Evolutionary conservation across 2,888 invertebrate genomes (phyloP).

Genomic region (Teinopalpus imperialis): DNA sequence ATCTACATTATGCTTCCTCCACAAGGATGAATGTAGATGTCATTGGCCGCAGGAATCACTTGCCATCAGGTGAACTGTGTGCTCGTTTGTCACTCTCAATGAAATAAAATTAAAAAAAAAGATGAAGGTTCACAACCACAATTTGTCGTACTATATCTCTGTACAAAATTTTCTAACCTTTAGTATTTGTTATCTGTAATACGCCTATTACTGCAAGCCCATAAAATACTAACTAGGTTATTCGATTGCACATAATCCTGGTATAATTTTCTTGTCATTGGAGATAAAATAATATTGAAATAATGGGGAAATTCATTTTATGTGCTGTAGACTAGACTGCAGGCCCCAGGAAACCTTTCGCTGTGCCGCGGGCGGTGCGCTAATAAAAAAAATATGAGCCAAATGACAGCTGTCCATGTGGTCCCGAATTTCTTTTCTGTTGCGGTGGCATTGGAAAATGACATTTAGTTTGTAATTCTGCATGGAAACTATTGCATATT

Average conservation of each 20-base stretch:
- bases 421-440: slow-evolving; percentile 36
- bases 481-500: slow-evolving; percentile 35
- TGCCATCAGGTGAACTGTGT: no score
- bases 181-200: slow-evolving; percentile 5
- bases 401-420: slow-evolving; percentile 55
- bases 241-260: slow-evolving; percentile 18
- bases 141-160: no score
- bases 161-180: neutral
- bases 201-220: slow-evolving; percentile 13
- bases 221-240: slow-evolving; percentile 16
- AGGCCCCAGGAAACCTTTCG: slow-evolving; percentile 9
- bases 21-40: no score
- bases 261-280: slow-evolving; percentile 26
- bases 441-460: slow-evolving; percentile 40
- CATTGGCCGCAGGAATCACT: no score
- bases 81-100: no score
- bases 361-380: slow-evolving; percentile 15
- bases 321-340: slow-evolving; percentile 4
- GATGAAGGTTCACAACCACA: no score
- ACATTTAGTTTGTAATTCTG: slow-evolving; percentile 28
- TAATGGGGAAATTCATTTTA: slow-evolving; percentile 19
- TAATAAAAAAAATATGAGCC: slow-evolving; percentile 21
- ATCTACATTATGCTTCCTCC: no score
- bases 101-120: no score
- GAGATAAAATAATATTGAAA: slow-evolving; percentile 22